Evolutionary conservation across 30 jellyfish, hydroid and myxozoan species (phyloP), one percentile per base, ranked within the genome.

Genomic region (Pelagia noctiluca): DNA sequence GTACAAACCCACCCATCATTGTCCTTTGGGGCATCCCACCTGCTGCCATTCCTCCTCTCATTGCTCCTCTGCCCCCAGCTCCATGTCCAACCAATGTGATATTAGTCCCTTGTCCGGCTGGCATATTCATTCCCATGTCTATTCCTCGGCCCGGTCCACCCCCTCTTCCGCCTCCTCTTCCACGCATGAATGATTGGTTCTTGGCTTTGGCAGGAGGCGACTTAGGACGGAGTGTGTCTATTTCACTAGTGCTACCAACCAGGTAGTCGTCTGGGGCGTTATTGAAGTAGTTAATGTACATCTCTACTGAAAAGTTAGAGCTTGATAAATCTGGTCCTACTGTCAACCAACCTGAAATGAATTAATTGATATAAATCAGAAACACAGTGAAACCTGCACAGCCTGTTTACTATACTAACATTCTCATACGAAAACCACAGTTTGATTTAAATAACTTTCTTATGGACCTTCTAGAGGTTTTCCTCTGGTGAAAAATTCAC

Each of bases 301-400:
- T 86, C 31, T 95, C 99, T 25, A 87, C 60, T 29, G 95, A 80
- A 83, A 76, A 95, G 69, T 95, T 95, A 26, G 99, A 95, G 80
- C 97, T 86, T 11, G 97, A 84, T 12, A 95, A 88, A 73, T 95
- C 94, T 8, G 97, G 97, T 10, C 99, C 99, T 57, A 95, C 98
- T 0, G 98, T 76, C 5, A 95, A 82, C 99, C 99, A 95, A 33
- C 99, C 97, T 89, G n/a, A n/a, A n/a, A n/a, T n/a, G n/a, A n/a
- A n/a, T n/a, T n/a, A n/a, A n/a, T n/a, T n/a, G n/a, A n/a, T n/a
- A n/a, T n/a, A n/a, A n/a, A n/a, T n/a, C n/a, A n/a, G n/a, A n/a
- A n/a, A n/a, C n/a, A n/a, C n/a, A n/a, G n/a, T n/a, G n/a, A n/a
- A n/a, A n/a, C n/a, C n/a, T n/a, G n/a, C n/a, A n/a, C n/a, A n/a